Evolutionary conservation across 1,140 invertebrate genomes (phyloP).

Genomic region (Tetragnatha versicolor): DNA sequence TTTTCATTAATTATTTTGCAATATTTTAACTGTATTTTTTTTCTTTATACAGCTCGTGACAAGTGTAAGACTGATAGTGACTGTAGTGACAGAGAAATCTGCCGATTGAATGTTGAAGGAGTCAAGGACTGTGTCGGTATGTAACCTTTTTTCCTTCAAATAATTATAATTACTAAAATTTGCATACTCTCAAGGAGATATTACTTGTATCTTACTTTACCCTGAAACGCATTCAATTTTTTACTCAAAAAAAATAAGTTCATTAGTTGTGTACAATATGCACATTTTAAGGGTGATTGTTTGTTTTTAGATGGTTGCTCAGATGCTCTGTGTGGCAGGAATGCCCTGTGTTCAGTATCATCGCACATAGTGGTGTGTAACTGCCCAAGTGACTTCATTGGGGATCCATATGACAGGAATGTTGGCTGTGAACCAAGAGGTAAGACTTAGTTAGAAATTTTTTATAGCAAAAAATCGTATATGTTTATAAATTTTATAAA

Average conservation of each 20-base stretch:
- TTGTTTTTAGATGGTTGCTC: slow-evolving; percentile 56
- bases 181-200: background rate
- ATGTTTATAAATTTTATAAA: background rate
- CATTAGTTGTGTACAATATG: no score
- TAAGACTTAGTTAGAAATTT: slow-evolving; percentile 30
- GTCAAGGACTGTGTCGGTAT: slow-evolving; percentile 59
- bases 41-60: slow-evolving; percentile 50
- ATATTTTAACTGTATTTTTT: slow-evolving; percentile 5
- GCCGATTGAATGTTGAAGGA: slow-evolving; percentile 58
- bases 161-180: no score
- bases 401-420: slow-evolving; percentile 71
- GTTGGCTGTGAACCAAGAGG: slow-evolving; percentile 57
- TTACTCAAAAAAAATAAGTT: no score
- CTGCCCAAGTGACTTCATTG: slow-evolving; percentile 81
- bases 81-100: slow-evolving; percentile 76
- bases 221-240: no score
- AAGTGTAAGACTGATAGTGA: slow-evolving; percentile 82
- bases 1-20: no score
- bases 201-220: background rate
- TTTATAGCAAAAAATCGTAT: background rate
- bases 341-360: slow-evolving; percentile 57
- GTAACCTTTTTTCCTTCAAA: no score
- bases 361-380: slow-evolving; percentile 72
- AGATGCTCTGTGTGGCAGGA: slow-evolving; percentile 57
- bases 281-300: background rate